Base-by-base conservation (phyloP, 2,797 vertebrate species). In the Peromyscus eremicus region DNA sequence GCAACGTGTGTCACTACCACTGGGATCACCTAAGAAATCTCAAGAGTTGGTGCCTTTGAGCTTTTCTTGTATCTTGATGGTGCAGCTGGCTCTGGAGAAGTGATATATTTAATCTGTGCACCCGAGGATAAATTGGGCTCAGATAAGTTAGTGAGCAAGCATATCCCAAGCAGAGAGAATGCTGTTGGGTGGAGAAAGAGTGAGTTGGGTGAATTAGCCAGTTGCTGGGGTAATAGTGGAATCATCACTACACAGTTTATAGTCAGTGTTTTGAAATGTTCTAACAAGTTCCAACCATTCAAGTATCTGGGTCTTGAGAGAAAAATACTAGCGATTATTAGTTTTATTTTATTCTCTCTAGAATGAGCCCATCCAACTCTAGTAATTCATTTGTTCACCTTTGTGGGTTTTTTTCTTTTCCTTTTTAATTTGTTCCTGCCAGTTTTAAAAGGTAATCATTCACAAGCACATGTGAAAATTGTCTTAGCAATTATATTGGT, bases 401-500 rank as follows among this genome's bases (percentile, higher is more conserved):
- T 73, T 37, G 23, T 64, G 57, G 17, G 87, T 77, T 96, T 66
- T 66, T 43, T 25, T 68, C 4, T 32, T 83, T 83, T 62, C 40
- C 12, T 62, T 25, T 49, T 14, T 68, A 49, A 89, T 84, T 80
- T 90, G 29, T 49, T 93, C 92, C 57, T 96, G 66, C 14, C 52
- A 85, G 81, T 96, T 94, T 89, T 43, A 93, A 89, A 93, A 86
- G 29, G 43, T 19, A 5, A 94, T 97, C 92, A 84, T 77, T 91
- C 21, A 77, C 70, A 75, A 77, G 32, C 11, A 76, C 19, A 1
- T 82, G 29, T 76, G 57, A 92, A 96, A 92, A 92, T 91, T 27
- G 66, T 71, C 76, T 84, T 49, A 57, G 52, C 64, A 92, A 79
- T 40, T 87, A 25, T 71, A 89, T 49, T 80, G 52, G 34, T 85